These are phyloP conservation scores for Nasua narica DNA, from an alignment of 2,797 vertebrate genomes.

Conservation along the genomic window DNA sequence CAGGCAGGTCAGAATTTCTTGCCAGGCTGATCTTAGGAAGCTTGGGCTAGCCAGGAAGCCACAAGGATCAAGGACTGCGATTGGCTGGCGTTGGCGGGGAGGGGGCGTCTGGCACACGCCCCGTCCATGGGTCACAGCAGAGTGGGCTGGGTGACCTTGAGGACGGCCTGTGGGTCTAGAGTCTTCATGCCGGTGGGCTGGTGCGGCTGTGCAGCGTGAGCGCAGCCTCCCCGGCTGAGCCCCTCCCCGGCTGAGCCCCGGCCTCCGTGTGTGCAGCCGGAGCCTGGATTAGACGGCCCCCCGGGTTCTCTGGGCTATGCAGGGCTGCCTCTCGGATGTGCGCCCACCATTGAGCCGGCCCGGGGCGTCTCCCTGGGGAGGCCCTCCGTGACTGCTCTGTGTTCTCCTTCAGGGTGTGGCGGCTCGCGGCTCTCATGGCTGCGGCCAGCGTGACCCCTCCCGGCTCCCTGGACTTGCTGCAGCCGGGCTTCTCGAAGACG, in stretches of 20 bases:
- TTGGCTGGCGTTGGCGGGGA: neutral
- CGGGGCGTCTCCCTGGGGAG: neutral
- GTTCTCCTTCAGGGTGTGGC: constrained; percentile 70
- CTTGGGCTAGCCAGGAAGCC: neutral
- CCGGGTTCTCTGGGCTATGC: no score
- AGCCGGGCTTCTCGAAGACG: constrained; percentile 92
- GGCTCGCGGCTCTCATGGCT: constrained; percentile 85
- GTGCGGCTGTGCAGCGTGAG: fast-evolving
- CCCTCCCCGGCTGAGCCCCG: neutral
- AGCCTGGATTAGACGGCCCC: neutral
- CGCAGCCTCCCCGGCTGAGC: neutral
- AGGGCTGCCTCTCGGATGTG: neutral
- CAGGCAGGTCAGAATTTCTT: neutral
- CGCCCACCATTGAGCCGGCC: fast-evolving
- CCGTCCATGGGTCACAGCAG: fast-evolving
- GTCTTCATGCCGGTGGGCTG: fast-evolving
- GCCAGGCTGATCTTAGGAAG: neutral
- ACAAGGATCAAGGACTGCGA: neutral
- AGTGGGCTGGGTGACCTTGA: neutral
- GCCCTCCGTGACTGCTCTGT: neutral
- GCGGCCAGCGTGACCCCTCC: constrained; percentile 89
- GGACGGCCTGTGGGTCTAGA: neutral
- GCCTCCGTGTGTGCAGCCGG: neutral
- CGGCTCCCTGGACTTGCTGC: constrained; percentile 87
- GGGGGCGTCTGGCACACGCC: fast-evolving